Base-by-base conservation (phyloP, 2,797 vertebrate species). In the Tokudaia muenninki region DNA sequence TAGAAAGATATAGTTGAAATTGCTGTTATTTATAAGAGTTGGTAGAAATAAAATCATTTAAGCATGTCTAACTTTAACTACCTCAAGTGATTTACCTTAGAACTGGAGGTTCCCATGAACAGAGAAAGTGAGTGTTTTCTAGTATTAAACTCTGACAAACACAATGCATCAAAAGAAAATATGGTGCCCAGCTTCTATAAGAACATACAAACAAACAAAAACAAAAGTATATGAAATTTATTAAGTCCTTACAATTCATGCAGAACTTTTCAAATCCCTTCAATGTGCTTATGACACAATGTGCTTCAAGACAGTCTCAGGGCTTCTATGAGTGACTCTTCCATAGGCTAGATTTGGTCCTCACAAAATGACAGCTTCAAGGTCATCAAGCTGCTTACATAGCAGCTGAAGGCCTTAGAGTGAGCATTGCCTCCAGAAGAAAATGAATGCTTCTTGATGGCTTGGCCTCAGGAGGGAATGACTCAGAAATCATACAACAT, bases 21-120 rank as follows among this genome's bases (percentile, higher is more conserved):
- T 41, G 92, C 0, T 26, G 89, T 95, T 90, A 89, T 72, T 95
- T 92, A 67, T 57, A 97, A 72, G n/a, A 97, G 80, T 61, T n/a
- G 34, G 61, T 52, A 87, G 47, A 61, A 84, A 90, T 92, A 94
- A 96, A 95, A 96, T 74, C 77, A 94, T 52, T 52, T 80, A 95
- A 80, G 8, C 10, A 90, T 90, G 52, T 87, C 57, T 96, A 37
- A 89, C 65, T 81, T 97, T 92, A 81, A n/a, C 83, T 83, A 93
- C 70, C n/a, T 78, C 2, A 55, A 34, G 91, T n/a, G 65, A 72
- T 72, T 82, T 87, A 59, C 14, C 37, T 47, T 50, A 92, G 79
- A 77, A 95, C 14, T 50, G 80, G 34, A 52, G 14, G 10, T 84
- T 95, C 0, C 52, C 47, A 55, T 80, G 26, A 29, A 87, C 44